phyloP scores from a whole-genome alignment of 1,140 invertebrate species.

The Hesperophylax magnus region DNA sequence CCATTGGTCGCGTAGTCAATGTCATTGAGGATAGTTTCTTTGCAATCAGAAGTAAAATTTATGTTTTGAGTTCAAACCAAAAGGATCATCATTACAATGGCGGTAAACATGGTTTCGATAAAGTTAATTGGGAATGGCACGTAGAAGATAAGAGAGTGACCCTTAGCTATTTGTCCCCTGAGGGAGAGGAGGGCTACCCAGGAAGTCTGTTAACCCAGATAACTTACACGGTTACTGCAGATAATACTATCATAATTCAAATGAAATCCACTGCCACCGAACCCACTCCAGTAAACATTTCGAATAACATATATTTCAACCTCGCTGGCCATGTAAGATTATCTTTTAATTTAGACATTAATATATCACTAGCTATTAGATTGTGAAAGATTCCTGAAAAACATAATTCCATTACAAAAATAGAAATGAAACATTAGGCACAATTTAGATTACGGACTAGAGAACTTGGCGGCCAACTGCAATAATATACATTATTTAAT shows the following conservation, averaged over 20 bases:
- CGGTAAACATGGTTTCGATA: conserved; percentile 88
- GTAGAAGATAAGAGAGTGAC: conserved; percentile 71
- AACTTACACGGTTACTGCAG: conserved; percentile 80
- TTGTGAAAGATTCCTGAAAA: too few species aligned
- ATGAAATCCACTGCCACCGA: conserved; percentile 83
- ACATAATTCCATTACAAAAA: too few species aligned
- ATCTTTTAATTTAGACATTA: neutral
- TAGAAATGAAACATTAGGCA: too few species aligned
- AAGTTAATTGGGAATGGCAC: conserved; percentile 78
- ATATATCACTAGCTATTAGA: too few species aligned
- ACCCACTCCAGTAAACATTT: conserved; percentile 89
- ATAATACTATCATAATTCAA: conserved; percentile 80
- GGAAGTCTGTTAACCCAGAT: conserved; percentile 80
- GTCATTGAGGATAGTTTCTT: conserved; percentile 83
- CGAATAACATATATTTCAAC: conserved; percentile 96
- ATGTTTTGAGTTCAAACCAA: conserved; percentile 80
- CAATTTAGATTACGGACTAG: too few species aligned
- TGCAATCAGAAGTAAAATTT: conserved; percentile 66
- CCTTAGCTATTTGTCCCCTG: conserved; percentile 79
- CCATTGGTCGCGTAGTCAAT: conserved; percentile 91
- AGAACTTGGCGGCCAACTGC: too few species aligned
- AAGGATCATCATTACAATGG: conserved; percentile 87
- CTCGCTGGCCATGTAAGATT: conserved; percentile 83
- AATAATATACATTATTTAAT: too few species aligned
- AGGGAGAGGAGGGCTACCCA: conserved; percentile 92